Evolutionary conservation across 1,140 invertebrate species (phyloP).

Genomic region (Hylyphantes graminicola): DNA sequence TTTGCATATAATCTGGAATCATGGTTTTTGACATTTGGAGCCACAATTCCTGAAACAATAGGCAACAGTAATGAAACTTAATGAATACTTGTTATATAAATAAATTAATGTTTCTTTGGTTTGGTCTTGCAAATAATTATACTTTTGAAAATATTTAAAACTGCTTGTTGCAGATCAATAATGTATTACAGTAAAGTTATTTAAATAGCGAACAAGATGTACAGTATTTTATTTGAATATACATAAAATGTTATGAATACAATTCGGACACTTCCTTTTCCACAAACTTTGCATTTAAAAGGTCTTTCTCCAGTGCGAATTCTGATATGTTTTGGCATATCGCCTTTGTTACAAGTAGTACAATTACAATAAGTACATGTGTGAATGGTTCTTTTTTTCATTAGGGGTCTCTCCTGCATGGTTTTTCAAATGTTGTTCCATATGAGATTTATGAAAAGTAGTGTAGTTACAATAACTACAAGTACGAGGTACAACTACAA

Average conservation of each 20-base stretch:
- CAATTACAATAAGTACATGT: background rate
- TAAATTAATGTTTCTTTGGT: background rate
- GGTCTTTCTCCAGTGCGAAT: constrained; percentile 66
- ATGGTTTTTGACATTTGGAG: background rate
- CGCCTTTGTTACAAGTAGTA: constrained; percentile 64
- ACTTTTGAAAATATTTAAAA: background rate
- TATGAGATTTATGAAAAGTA: background rate
- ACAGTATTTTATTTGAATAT: too few relatives aligned
- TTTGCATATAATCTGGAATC: background rate
- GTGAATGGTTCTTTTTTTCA: background rate
- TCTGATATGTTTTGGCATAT: constrained; percentile 62
- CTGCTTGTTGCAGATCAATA: too few relatives aligned
- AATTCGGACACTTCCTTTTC: constrained; percentile 70
- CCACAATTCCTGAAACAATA: background rate
- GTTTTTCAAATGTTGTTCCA: constrained; percentile 60
- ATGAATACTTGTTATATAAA: background rate
- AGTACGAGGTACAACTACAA: background rate
- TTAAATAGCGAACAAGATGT: too few relatives aligned
- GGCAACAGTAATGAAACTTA: background rate
- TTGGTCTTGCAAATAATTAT: background rate
- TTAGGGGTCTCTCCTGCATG: constrained; percentile 63
- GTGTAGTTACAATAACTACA: background rate
- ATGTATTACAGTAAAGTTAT: too few relatives aligned
- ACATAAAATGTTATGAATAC: too few relatives aligned
- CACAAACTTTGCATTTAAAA: constrained; percentile 70